A percentile compares a stretch with the other conserved stretches of the same genome.
These are phyloP conservation scores for Cecropterus lyciades DNA, from an alignment of 1,140 invertebrate species.

Conservation along the genomic window DNA sequence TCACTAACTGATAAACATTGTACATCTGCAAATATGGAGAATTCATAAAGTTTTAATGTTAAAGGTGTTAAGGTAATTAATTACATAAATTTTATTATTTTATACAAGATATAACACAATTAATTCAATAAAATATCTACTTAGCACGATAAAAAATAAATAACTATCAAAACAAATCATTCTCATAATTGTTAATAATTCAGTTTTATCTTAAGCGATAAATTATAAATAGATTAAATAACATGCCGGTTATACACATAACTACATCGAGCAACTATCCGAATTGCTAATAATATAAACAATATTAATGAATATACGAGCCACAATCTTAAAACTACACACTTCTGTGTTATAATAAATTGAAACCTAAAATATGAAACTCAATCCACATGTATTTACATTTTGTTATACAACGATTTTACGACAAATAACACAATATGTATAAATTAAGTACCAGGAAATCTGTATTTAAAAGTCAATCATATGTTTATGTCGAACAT, in stretches of 20 bases:
- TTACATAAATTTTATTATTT: conserved; percentile 71
- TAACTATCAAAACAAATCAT: conserved; percentile 75
- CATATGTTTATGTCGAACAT: conserved; percentile 10
- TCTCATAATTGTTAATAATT: conserved; percentile 71
- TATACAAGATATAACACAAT: conserved; percentile 75
- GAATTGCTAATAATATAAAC: conserved; percentile 27
- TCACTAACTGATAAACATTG: conserved; percentile 83
- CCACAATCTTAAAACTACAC: conserved; percentile 33
- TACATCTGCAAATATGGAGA: conserved; percentile 83
- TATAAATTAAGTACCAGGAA: conserved; percentile 27
- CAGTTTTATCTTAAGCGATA: conserved; percentile 61
- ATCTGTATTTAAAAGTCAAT: conserved; percentile 8
- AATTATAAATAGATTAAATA: conserved; percentile 47
- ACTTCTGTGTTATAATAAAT: conserved; percentile 27
- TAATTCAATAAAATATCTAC: conserved; percentile 77
- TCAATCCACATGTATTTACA: conserved; percentile 30
- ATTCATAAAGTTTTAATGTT: conserved; percentile 64
- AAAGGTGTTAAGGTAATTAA: conserved; percentile 69
- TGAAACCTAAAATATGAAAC: conserved; percentile 21
- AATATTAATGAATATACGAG: conserved; percentile 28
- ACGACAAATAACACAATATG: conserved; percentile 29
- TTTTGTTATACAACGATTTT: conserved; percentile 26
- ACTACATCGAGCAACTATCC: conserved; percentile 35
- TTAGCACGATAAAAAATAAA: conserved; percentile 73
- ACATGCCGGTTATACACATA: conserved; percentile 37